These are phyloP conservation scores for Chymomyza costata DNA, from an alignment of 1,140 invertebrate species.

Conservation along the genomic window DNA sequence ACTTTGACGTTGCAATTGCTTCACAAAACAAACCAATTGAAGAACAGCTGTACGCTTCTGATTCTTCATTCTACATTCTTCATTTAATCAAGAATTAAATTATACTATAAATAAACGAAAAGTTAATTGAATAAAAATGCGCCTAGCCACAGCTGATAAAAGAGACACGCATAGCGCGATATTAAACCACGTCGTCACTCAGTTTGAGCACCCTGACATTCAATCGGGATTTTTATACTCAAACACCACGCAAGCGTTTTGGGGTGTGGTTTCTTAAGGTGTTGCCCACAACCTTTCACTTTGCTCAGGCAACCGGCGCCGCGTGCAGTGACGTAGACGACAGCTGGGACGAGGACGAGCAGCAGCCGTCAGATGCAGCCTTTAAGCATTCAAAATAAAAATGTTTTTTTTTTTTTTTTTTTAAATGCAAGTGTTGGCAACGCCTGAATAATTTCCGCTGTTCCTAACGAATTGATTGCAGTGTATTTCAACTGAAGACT, in stretches of 20 bases:
- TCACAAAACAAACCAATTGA: constrained; percentile 44
- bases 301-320: too few relatives aligned
- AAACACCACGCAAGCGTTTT: too few relatives aligned
- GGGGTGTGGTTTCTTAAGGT: too few relatives aligned
- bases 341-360: neutral
- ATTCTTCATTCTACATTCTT: constrained; percentile 4
- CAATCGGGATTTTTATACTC: too few relatives aligned
- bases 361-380: too few relatives aligned
- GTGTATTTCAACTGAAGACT: neutral
- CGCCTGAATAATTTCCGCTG: constrained; percentile 30
- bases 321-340: too few relatives aligned
- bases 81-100: constrained; percentile 36
- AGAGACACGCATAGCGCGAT: constrained; percentile 6
- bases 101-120: constrained; percentile 34
- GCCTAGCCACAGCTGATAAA: neutral
- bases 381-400: constrained; percentile 25
- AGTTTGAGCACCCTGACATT: constrained; percentile 27
- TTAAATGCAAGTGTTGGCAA: constrained; percentile 35
- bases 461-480: constrained; percentile 32
- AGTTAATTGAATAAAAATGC: constrained; percentile 33
- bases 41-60: constrained; percentile 2
- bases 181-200: constrained; percentile 8
- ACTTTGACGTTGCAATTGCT: too few relatives aligned
- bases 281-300: too few relatives aligned
- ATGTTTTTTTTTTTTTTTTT: too few relatives aligned